Conservation (phyloP, 2,888 invertebrate species). For the Uloborus plumipes region DNA sequence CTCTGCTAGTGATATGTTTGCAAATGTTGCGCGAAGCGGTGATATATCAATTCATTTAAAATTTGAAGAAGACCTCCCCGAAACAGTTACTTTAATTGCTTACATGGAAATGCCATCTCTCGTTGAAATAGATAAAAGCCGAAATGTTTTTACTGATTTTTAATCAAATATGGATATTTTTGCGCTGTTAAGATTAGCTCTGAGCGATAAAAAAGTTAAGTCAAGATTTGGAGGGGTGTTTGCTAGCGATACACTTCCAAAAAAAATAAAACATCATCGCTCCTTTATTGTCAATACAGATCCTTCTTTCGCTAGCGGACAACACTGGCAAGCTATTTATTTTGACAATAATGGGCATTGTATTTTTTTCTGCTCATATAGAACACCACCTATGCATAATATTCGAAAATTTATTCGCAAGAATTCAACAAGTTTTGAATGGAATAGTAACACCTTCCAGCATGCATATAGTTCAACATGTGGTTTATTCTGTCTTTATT, state of each 20-base stretch:
- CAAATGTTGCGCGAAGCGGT: too few species aligned
- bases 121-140: too few species aligned
- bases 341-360: neutral
- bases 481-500: conserved; percentile 6
- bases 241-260: conserved; percentile 4
- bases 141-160: too few species aligned
- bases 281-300: conserved; percentile 16
- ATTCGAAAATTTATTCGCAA: neutral
- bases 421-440: neutral
- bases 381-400: neutral
- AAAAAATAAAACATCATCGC: neutral
- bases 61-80: too few species aligned
- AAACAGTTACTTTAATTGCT: too few species aligned
- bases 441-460: neutral
- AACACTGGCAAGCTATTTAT: conserved; percentile 7
- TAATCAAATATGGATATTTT: neutral
- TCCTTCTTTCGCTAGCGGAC: neutral
- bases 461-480: neutral
- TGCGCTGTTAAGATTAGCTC: neutral
- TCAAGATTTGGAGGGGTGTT: conserved; percentile 9
- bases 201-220: conserved; percentile 1
- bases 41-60: too few species aligned
- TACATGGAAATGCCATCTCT: too few species aligned
- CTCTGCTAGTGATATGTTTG: too few species aligned
- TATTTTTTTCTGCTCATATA: conserved; percentile 17